phyloP scores from a whole-genome alignment of 2,113 vertebrate species.

The Marmota monax region DNA sequence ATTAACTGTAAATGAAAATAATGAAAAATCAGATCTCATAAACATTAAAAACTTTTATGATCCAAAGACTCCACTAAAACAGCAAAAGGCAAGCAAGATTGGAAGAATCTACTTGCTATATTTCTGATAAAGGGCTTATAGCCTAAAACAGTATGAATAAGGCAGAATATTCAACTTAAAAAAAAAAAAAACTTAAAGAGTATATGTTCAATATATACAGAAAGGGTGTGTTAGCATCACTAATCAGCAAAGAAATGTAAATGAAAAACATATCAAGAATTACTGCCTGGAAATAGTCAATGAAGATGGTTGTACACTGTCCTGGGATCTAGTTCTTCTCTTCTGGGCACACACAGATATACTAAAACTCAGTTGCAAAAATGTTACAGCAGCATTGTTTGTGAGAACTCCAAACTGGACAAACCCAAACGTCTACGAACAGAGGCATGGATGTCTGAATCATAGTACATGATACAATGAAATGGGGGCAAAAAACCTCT shows the following conservation, averaged over 20 bases:
- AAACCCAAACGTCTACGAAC: not conserved
- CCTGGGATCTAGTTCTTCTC: not conserved
- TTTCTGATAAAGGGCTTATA: not conserved
- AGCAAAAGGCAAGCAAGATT: not conserved
- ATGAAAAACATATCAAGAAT: not conserved
- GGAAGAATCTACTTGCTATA: not conserved
- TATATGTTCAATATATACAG: not conserved
- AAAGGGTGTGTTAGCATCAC: not conserved
- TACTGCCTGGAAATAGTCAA: not conserved
- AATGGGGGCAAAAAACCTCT: not conserved
- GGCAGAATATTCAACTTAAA: not conserved
- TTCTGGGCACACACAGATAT: not conserved
- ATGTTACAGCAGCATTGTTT: not conserved
- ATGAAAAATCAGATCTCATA: not conserved
- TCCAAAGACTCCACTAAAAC: not conserved
- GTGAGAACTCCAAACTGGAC: not conserved
- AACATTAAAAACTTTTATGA: not conserved
- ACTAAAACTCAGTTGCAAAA: not conserved
- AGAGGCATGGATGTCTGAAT: not conserved
- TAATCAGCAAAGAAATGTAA: constrained; percentile 6
- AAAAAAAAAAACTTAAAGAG: not conserved
- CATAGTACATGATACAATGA: not conserved
- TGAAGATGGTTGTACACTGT: not conserved
- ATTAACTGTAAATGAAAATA: not conserved
- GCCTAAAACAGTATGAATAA: not conserved